Evolutionary conservation across 2,888 invertebrate genomes (phyloP), one percentile per base, ranked within the genome.

Genomic region (Anoplius nigerrimus): DNA sequence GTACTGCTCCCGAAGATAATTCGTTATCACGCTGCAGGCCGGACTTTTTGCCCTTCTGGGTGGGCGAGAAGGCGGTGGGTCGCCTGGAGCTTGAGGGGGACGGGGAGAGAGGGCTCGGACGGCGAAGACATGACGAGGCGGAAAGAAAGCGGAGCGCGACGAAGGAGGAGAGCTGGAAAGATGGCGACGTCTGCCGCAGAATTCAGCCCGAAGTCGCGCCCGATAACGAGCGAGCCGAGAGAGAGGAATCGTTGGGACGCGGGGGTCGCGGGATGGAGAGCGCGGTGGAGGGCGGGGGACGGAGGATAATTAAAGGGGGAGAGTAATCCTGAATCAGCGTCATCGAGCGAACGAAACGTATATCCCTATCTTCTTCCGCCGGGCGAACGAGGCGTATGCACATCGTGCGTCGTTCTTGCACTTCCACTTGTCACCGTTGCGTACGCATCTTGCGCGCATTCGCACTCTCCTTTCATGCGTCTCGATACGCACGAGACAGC

Each of bases 1-100:
- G 79, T 79, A 85, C 34, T 34, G 34, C 79, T 81, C 64, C 66
- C 74, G 64, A 82, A 83, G 88, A 88, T 88, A 88, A 85, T 81
- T 77, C 67, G 66, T 86, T 85, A 85, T 85, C 84, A 72, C 78
- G 62, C 61, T 69, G 58, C 59, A 62, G 64, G 65, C 67, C 73
- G 76, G 71, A 65, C 73, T 73, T 72, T 71, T 65, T 71, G 70
- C 75, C 66, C 68, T 69, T 75, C 70, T 68, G 60, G 21, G n/a
- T n/a, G n/a, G n/a, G n/a, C n/a, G n/a, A n/a, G n/a, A 22, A 22
- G 5, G n/a, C 6, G 8, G 51, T 48, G 15, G 51, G 18, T 15
- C n/a, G n/a, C 55, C 42, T n/a, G n/a, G n/a, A n/a, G n/a, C n/a
- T n/a, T 34, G 42, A 52, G 20, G 45, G 21, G n/a, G 46, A 27